Percentiles rank a stretch among this genome's conserved stretches.
Conservation (phyloP, 2,888 invertebrate species). For the Theretra japonica region DNA sequence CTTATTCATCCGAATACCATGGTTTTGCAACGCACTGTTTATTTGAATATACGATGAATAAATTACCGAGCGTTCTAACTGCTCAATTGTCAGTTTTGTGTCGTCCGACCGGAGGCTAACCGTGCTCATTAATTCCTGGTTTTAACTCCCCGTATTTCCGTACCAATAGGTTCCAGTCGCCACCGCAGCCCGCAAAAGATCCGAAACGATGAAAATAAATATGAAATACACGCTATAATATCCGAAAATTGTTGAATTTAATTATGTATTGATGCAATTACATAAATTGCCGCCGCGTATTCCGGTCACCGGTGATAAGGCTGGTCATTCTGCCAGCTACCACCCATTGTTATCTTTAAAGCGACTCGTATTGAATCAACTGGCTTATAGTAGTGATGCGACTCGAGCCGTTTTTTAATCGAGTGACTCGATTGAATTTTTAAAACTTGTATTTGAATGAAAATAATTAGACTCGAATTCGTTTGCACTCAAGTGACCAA, state of each 20-base stretch:
- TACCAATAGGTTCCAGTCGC: neutral
- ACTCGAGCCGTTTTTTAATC: too few relatives aligned
- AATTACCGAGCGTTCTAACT: neutral
- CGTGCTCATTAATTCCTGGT: neutral
- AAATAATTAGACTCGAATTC: too few relatives aligned
- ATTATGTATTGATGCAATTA: constrained; percentile 17
- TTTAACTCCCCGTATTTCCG: neutral
- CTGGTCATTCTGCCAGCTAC: neutral
- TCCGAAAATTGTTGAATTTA: constrained; percentile 21
- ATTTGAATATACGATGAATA: neutral
- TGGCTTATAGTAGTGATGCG: constrained; percentile 9
- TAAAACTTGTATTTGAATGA: too few relatives aligned
- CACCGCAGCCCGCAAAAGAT: constrained; percentile 20
- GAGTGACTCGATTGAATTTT: too few relatives aligned
- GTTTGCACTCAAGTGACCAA: too few relatives aligned
- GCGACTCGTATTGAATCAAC: constrained; percentile 27
- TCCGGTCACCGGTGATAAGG: constrained; percentile 16
- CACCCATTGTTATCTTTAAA: constrained; percentile 29
- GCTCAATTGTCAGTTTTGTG: neutral
- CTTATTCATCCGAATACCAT: neutral
- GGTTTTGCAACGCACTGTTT: too few relatives aligned
- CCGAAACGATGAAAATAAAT: constrained; percentile 19
- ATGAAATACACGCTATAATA: constrained; percentile 19
- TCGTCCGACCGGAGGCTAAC: neutral
- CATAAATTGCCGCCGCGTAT: constrained; percentile 22